These are phyloP conservation scores for Acromyrmex heyeri DNA, from an alignment of 1,140 invertebrate species.

Conservation along the genomic window DNA sequence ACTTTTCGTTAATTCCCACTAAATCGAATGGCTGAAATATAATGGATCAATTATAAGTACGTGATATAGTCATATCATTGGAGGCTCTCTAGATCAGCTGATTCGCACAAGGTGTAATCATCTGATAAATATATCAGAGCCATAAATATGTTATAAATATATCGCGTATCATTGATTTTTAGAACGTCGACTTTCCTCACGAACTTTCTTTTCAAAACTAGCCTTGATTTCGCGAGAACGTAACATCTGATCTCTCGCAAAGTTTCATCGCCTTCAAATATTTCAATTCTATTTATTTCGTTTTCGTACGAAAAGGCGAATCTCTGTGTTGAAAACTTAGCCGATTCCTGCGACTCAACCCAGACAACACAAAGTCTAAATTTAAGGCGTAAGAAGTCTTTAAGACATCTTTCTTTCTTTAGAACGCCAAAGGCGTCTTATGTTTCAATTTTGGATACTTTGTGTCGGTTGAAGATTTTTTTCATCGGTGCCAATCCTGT, in stretches of 20 bases:
- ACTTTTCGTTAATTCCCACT: not conserved
- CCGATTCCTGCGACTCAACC: no score
- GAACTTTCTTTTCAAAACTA: not conserved
- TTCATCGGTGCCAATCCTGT: not conserved
- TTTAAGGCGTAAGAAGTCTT: no score
- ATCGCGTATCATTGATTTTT: not conserved
- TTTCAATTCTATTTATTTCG: not conserved
- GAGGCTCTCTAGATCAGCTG: conserved; percentile 22
- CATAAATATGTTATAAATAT: no score
- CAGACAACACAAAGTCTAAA: no score
- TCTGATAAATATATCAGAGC: not conserved
- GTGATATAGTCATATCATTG: no score
- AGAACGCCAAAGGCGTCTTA: no score
- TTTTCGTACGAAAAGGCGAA: not conserved
- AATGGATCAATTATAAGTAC: no score
- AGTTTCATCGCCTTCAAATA: not conserved
- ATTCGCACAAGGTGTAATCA: not conserved
- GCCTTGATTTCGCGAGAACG: not conserved
- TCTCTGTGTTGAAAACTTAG: not conserved
- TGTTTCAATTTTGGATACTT: no score
- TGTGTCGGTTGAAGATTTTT: not conserved
- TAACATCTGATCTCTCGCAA: not conserved
- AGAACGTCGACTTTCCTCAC: not conserved
- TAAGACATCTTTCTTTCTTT: no score
- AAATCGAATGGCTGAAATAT: not conserved